Conservation (phyloP, 2,113 vertebrate species). For the Anguilla rostrata region DNA sequence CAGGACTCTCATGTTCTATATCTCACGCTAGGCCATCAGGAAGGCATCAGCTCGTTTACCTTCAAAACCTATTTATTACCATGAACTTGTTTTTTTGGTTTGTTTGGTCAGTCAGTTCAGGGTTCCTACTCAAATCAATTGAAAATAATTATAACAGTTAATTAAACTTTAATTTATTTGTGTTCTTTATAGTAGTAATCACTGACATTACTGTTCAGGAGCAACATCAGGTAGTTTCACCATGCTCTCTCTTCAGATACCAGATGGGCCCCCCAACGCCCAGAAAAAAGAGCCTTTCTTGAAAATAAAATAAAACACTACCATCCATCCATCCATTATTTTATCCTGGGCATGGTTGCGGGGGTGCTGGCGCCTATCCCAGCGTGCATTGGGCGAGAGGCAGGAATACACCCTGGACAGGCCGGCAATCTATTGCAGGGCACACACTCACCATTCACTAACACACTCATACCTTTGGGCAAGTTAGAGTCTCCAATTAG, state of each 20-base stretch:
- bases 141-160: not conserved
- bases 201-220: not conserved
- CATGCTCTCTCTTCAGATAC: constrained; percentile 9
- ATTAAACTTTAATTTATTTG: not conserved
- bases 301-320: not conserved
- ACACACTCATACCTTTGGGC: too few species aligned
- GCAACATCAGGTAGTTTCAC: not conserved
- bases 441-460: too few species aligned
- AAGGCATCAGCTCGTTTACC: not conserved
- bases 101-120: not conserved
- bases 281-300: not conserved
- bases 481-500: too few species aligned
- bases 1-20: not conserved
- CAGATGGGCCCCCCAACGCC: not conserved
- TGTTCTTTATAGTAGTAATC: not conserved
- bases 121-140: not conserved
- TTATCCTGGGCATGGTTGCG: too few species aligned
- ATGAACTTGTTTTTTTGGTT: not conserved
- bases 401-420: too few species aligned
- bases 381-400: too few species aligned
- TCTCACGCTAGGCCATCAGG: not conserved
- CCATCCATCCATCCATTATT: not conserved
- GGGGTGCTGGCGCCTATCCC: too few species aligned
- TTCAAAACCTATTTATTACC: not conserved
- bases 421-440: too few species aligned